These are phyloP conservation scores for Himalopsyche anomala DNA, from an alignment of 2,888 invertebrate genomes.

Conservation along the genomic window DNA sequence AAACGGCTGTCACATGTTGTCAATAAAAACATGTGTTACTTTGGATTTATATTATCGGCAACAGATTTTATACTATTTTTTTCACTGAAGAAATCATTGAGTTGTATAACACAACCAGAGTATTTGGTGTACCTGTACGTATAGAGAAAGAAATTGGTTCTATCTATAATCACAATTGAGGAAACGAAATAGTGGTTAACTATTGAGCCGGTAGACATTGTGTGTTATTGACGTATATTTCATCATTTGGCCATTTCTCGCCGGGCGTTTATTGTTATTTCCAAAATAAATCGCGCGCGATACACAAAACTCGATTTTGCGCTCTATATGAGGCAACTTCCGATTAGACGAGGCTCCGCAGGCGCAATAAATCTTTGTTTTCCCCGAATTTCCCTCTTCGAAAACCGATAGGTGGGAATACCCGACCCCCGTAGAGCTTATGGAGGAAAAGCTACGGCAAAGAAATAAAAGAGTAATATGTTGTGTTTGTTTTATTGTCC, in stretches of 20 bases:
- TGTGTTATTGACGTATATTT: slow-evolving; percentile 61
- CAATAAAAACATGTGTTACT: neutral
- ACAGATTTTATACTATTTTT: neutral
- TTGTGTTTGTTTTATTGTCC: slow-evolving; percentile 44
- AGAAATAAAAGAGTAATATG: slow-evolving; percentile 41
- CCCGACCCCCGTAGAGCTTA: slow-evolving; percentile 37
- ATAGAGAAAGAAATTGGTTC: neutral
- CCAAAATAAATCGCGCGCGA: slow-evolving; percentile 63
- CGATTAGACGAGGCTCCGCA: slow-evolving; percentile 53
- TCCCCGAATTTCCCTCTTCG: slow-evolving; percentile 57
- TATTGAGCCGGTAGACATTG: slow-evolving; percentile 44
- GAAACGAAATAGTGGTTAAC: slow-evolving; percentile 22
- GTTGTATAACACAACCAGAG: neutral
- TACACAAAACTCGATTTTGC: slow-evolving; percentile 63
- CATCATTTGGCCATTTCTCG: slow-evolving; percentile 63
- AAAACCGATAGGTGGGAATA: slow-evolving; percentile 56
- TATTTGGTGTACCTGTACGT: neutral
- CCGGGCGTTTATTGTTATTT: slow-evolving; percentile 64
- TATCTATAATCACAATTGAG: neutral
- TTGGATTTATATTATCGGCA: neutral
- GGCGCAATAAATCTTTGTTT: slow-evolving; percentile 64
- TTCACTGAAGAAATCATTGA: neutral
- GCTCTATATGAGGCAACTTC: slow-evolving; percentile 55
- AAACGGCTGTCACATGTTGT: too few relatives aligned
- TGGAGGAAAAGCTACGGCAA: slow-evolving; percentile 43